Evolutionary conservation across 2,797 vertebrate species (phyloP), one percentile per base, ranked within the genome.

Genomic region (Microctenopoma stevenorrisi): DNA sequence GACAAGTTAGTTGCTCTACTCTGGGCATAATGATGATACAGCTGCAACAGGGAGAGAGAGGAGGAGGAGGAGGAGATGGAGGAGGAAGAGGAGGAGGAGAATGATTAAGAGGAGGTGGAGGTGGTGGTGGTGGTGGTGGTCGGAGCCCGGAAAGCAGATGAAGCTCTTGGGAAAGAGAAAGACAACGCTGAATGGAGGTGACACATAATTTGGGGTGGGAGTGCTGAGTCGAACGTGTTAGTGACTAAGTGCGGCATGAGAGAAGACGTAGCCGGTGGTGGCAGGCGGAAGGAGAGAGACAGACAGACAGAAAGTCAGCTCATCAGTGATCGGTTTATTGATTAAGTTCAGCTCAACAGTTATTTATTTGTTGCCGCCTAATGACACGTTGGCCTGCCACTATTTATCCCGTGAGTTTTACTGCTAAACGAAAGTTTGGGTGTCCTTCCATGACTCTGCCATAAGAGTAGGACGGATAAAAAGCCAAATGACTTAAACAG

Each of bases 161-260:
- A 89, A 89, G 87, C 82, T 86, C 78, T 81, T 38, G 65, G 85
- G 76, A 22, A 22, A 22, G 22, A 86, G 68, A 78, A 89, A 84
- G 83, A 88, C 65, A 42, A 89, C 83, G 77, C 63, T 66, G 86
- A 82, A 85, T 85, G 79, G 79, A 91, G 86, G 87, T 91, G 90
- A 90, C 90, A 92, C 88, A 91, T 89, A 77, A 86, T 91, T 86
- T 85, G 80, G 82, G 88, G 89, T 89, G 88, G 88, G 86, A 89
- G 89, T 89, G 83, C 79, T 87, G 86, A 90, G 85, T 86, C 89
- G 88, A 91, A 91, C 78, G 91, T 90, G 90, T 92, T 82, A 56
- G 80, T 92, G 90, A 91, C 90, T 89, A 90, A 91, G 89, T 90
- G 91, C 89, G 65, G 86, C 83, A 69, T 86, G 90, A 90, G 85